Evolutionary conservation across 2,888 invertebrate species (phyloP).

Genomic region (Cataglyphis altisquamis): DNA sequence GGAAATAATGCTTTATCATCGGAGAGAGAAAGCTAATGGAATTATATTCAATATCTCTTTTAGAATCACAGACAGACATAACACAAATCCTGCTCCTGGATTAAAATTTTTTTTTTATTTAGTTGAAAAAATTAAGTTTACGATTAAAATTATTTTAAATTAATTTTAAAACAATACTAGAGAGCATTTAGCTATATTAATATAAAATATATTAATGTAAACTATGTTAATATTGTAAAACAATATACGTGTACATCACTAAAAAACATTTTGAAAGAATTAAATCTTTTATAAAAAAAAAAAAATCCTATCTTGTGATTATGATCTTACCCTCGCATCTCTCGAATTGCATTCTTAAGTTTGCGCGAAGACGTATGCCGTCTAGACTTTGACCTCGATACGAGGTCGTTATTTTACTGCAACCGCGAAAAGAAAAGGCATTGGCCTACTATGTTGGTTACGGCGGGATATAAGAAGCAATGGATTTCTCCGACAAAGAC

Average conservation of each 20-base stretch:
- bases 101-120: too few species aligned
- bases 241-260: background rate
- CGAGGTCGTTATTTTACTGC: slow-evolving; percentile 21
- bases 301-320: background rate
- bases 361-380: background rate
- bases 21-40: background rate
- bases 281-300: background rate
- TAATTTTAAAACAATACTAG: too few species aligned
- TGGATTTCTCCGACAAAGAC: slow-evolving; percentile 39
- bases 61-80: too few species aligned
- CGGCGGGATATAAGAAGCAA: slow-evolving; percentile 44
- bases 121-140: too few species aligned
- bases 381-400: slow-evolving; percentile 32
- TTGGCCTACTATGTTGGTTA: slow-evolving; percentile 40
- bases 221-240: background rate
- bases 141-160: too few species aligned
- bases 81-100: too few species aligned
- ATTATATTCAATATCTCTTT: background rate
- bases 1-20: background rate
- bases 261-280: background rate
- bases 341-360: background rate
- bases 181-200: too few species aligned
- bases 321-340: background rate
- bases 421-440: slow-evolving; percentile 1
- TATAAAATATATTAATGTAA: too few species aligned